phyloP scores from a whole-genome alignment of 2,888 invertebrate genomes.

The Phortica magna region DNA sequence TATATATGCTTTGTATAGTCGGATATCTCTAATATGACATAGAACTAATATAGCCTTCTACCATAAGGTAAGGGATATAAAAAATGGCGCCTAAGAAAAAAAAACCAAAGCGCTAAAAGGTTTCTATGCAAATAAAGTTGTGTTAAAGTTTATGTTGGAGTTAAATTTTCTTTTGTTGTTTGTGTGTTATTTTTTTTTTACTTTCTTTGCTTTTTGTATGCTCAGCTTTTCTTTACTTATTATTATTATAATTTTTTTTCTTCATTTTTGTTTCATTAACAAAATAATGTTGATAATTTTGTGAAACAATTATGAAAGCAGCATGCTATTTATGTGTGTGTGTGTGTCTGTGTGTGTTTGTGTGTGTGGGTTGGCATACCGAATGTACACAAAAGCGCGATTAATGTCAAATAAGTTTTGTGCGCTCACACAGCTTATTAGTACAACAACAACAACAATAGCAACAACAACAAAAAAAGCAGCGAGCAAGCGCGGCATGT shows the following conservation, averaged over 20 bases:
- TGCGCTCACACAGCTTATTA: not conserved
- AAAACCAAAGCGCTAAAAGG: conserved; percentile 43
- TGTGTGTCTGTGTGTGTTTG: not conserved
- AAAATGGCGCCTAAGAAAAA: conserved; percentile 36
- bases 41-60: too few relatives aligned
- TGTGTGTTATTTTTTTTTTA: not conserved
- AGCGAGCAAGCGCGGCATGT: too few relatives aligned
- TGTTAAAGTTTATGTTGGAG: not conserved
- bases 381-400: conserved; percentile 8
- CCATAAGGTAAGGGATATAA: too few relatives aligned
- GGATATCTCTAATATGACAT: too few relatives aligned
- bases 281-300: not conserved
- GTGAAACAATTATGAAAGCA: not conserved
- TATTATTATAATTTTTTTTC: too few relatives aligned
- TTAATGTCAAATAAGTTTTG: conserved; percentile 6
- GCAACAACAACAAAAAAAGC: too few relatives aligned
- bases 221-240: not conserved
- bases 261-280: not conserved
- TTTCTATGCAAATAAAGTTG: conserved; percentile 54
- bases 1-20: too few relatives aligned
- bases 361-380: not conserved
- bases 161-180: not conserved
- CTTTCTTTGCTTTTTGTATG: not conserved
- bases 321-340: not conserved
- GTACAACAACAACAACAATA: not conserved